These are phyloP conservation scores for Bucco capensis DNA, from an alignment of 2,113 vertebrate species.

Conservation along the genomic window DNA sequence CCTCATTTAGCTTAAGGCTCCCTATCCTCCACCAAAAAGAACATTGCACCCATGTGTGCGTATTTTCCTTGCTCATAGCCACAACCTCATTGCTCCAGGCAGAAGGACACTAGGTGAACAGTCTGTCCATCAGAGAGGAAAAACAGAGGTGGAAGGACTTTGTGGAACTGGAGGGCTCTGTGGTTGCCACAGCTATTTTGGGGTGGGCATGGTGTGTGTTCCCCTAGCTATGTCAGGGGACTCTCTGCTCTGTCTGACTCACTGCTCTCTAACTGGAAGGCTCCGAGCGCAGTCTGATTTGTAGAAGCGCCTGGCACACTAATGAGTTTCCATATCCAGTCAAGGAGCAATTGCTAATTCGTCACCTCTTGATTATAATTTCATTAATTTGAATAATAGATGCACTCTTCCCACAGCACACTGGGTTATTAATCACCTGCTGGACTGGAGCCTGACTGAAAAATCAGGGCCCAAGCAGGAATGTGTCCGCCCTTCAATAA, in stretches of 20 bases:
- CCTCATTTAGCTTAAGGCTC: neutral
- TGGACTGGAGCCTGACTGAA: conserved; percentile 67
- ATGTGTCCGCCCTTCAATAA: conserved; percentile 53
- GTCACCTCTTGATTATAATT: conserved; percentile 74
- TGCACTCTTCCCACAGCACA: conserved; percentile 56
- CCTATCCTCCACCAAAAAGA: neutral
- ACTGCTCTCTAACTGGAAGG: neutral
- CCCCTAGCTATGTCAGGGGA: neutral
- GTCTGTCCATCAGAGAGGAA: neutral
- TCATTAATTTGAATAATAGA: conserved; percentile 76
- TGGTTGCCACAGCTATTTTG: neutral
- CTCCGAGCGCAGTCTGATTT: neutral
- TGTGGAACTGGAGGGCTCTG: neutral
- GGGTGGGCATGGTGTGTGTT: neutral
- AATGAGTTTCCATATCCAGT: conserved; percentile 68
- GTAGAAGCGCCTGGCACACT: conserved; percentile 3
- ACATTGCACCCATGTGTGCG: rapidly evolving
- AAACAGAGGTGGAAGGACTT: neutral
- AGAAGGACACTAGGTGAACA: neutral
- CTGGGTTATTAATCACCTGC: conserved; percentile 69
- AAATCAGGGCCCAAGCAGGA: conserved; percentile 56
- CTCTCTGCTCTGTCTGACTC: neutral
- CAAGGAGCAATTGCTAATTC: conserved; percentile 70
- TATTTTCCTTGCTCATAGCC: neutral
- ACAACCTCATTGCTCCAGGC: neutral